These are phyloP conservation scores for Threskiornis aethiopicus DNA, from an alignment of 2,797 vertebrate species.

Conservation along the genomic window DNA sequence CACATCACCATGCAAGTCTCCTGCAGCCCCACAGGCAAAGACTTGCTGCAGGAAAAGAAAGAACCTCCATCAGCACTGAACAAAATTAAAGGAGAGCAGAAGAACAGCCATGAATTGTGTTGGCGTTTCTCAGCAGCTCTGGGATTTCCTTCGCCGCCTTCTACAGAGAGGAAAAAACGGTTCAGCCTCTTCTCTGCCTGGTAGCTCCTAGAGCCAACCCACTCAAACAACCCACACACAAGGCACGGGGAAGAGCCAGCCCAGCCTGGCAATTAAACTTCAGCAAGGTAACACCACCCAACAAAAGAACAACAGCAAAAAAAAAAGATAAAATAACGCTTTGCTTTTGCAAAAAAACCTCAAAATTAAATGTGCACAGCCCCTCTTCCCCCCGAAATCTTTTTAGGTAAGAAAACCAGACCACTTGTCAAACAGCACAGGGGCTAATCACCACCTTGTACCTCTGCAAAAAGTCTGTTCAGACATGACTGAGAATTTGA, in stretches of 20 bases:
- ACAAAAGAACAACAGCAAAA: background rate
- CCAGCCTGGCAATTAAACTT: background rate
- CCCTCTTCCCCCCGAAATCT: background rate
- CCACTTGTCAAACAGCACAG: background rate
- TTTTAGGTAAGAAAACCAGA: background rate
- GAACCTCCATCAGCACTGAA: background rate
- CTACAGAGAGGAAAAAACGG: background rate
- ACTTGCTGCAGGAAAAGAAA: background rate
- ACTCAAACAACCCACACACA: background rate
- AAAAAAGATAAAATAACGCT: background rate
- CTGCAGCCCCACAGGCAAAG: background rate
- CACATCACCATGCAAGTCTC: background rate
- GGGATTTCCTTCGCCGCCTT: constrained; percentile 23
- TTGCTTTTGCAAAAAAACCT: background rate
- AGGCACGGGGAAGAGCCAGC: background rate
- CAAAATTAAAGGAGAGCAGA: background rate
- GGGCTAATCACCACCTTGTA: background rate
- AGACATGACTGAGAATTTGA: background rate
- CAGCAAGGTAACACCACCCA: background rate
- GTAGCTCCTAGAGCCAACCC: background rate
- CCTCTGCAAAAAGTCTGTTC: background rate
- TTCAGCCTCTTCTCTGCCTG: background rate
- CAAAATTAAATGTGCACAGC: background rate
- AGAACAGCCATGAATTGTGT: constrained; percentile 13
- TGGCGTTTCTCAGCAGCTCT: constrained; percentile 17